Percentiles rank a stretch among this genome's conserved stretches.
phyloP scores from a whole-genome alignment of 1,140 invertebrate species.

The Bombus breviceps region DNA sequence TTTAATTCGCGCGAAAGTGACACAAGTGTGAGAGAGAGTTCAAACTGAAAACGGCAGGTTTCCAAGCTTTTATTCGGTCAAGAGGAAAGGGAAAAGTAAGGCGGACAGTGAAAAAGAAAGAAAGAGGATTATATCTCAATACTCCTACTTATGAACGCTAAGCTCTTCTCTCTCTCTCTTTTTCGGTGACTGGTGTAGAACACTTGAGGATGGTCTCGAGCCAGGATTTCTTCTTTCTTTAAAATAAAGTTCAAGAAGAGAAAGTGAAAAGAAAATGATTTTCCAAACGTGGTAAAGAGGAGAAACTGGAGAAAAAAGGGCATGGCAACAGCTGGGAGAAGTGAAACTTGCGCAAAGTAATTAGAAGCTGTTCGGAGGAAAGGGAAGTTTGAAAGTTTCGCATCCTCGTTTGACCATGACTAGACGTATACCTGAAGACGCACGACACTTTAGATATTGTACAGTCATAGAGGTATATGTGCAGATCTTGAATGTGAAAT shows the following conservation, averaged over 20 bases:
- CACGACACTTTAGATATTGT: not conserved
- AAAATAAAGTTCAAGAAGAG: conserved; percentile 1
- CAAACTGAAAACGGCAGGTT: not conserved
- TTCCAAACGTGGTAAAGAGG: not conserved
- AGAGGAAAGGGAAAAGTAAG: not conserved
- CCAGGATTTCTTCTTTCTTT: not conserved
- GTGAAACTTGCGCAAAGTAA: conserved; percentile 27
- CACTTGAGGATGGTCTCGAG: not conserved
- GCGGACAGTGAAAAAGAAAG: not conserved
- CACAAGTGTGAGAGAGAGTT: not conserved
- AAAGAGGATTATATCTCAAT: not conserved
- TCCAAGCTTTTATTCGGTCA: too few species aligned
- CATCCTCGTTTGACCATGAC: not conserved
- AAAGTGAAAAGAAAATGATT: conserved; percentile 35
- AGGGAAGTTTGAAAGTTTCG: not conserved
- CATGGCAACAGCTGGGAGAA: not conserved
- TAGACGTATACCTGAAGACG: not conserved
- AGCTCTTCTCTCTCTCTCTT: not conserved
- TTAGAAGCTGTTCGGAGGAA: conserved; percentile 1
- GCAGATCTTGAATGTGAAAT: not conserved
- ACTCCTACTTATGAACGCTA: not conserved
- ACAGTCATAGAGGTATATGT: not conserved
- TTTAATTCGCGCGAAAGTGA: conserved; percentile 10
- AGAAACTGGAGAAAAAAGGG: not conserved
- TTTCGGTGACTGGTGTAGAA: not conserved